Conservation (phyloP, 2,888 invertebrate species). For the Eubasilissa splendida region DNA sequence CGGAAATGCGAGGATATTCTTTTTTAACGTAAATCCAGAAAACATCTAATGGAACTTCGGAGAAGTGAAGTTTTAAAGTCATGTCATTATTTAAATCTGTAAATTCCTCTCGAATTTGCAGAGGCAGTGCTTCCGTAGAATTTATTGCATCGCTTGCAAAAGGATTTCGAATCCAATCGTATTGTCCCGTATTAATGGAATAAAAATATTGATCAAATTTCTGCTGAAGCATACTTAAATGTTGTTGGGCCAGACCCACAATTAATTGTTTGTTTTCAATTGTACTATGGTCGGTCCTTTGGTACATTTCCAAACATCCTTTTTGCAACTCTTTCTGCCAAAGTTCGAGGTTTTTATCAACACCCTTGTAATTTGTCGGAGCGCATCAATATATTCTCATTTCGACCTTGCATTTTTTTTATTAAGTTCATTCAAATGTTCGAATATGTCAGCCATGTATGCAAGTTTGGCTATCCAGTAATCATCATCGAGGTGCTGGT, state of each 20-base stretch:
- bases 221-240: slow-evolving; percentile 53
- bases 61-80: slow-evolving; percentile 20
- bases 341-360: slow-evolving; percentile 51
- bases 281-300: slow-evolving; percentile 51
- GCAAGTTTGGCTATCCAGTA: slow-evolving; percentile 52
- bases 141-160: slow-evolving; percentile 52
- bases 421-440: slow-evolving; percentile 57
- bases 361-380: slow-evolving; percentile 48
- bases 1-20: too few species aligned
- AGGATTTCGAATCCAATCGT: slow-evolving; percentile 56
- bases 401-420: slow-evolving; percentile 48
- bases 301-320: slow-evolving; percentile 55
- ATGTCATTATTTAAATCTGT: slow-evolving; percentile 29
- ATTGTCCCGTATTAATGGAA: slow-evolving; percentile 56
- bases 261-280: slow-evolving; percentile 56
- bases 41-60: too few species aligned
- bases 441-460: slow-evolving; percentile 57
- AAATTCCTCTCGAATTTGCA: slow-evolving; percentile 53
- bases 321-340: slow-evolving; percentile 52
- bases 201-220: slow-evolving; percentile 52
- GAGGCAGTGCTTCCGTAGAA: slow-evolving; percentile 52
- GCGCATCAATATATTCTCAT: slow-evolving; percentile 43
- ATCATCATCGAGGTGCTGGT: slow-evolving; percentile 49
- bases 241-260: slow-evolving; percentile 54
- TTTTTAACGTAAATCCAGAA: too few species aligned